These are phyloP conservation scores for Luperina testacea DNA, from an alignment of 2,888 invertebrate species.

Conservation along the genomic window DNA sequence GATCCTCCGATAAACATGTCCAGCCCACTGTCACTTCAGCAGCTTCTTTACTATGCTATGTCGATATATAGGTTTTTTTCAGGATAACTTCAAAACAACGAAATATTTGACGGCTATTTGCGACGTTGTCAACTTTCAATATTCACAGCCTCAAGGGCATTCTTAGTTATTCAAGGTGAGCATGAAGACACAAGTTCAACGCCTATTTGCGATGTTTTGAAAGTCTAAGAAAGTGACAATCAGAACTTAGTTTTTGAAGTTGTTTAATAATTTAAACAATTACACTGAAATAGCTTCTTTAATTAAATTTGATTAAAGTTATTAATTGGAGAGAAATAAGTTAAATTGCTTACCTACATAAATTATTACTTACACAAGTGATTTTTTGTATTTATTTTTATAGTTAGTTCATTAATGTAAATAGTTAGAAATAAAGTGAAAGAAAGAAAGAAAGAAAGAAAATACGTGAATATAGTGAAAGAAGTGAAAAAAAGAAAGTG, in stretches of 20 bases:
- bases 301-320: not conserved
- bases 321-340: not conserved
- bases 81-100: not conserved
- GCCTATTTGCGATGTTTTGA: not conserved
- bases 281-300: not conserved
- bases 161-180: not conserved
- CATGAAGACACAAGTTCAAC: not conserved
- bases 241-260: conserved; percentile 3
- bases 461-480: no score
- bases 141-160: not conserved
- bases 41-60: no score
- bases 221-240: not conserved
- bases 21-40: no score
- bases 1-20: no score
- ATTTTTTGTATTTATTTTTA: not conserved
- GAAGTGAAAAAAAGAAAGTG: no score
- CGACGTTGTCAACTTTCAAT: not conserved
- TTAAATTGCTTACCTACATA: not conserved
- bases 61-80: no score
- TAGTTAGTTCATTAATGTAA: not conserved
- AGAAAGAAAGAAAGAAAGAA: no score
- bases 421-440: not conserved
- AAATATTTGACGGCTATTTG: not conserved
- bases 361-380: not conserved
- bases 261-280: not conserved